Conservation (phyloP, 2,797 vertebrate species). For the Anguilla pacifica region DNA sequence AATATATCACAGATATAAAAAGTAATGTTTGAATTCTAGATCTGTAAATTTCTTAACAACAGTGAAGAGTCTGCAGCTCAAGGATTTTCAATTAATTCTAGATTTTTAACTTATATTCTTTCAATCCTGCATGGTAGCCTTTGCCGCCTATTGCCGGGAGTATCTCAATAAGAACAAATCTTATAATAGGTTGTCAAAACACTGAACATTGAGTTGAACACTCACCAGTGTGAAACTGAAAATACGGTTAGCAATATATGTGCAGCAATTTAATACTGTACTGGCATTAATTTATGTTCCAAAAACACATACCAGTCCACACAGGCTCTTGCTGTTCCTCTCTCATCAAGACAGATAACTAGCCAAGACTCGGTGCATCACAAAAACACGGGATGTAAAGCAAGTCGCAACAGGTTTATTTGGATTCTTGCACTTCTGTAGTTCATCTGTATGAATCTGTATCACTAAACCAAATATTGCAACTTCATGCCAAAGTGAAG, state of each 20-base stretch:
- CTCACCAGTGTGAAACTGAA: background rate
- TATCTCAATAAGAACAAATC: background rate
- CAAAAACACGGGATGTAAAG: background rate
- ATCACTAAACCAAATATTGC: background rate
- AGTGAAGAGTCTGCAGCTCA: background rate
- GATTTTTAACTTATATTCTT: background rate
- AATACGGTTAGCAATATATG: background rate
- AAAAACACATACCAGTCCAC: background rate
- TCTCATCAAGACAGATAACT: background rate
- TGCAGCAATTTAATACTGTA: background rate
- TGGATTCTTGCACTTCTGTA: background rate
- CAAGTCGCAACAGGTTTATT: background rate
- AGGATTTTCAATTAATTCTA: background rate
- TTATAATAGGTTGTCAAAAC: background rate
- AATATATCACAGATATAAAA: background rate
- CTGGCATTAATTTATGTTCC: background rate
- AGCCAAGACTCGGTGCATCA: background rate
- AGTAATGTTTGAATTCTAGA: background rate
- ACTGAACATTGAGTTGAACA: background rate
- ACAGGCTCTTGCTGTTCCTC: background rate
- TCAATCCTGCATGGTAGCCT: background rate
- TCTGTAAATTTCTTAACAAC: background rate
- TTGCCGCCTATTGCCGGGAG: background rate
- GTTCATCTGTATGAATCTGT: background rate
- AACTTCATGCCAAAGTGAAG: background rate